Evolutionary conservation across 1,140 invertebrate species (phyloP).

Genomic region (Sesamia nonagrioides): DNA sequence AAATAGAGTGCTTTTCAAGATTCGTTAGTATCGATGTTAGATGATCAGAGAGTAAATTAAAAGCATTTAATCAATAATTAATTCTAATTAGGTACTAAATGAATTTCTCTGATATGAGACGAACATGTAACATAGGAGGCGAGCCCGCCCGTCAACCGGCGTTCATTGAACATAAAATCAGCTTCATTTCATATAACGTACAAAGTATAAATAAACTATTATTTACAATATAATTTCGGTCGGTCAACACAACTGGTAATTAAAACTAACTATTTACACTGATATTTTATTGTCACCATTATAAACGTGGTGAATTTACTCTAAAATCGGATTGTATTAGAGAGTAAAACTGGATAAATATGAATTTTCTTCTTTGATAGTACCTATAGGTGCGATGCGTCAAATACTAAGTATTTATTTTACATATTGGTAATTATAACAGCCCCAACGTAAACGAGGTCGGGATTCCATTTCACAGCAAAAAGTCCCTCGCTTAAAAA

Average conservation of each 20-base stretch:
- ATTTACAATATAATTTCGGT: conserved; percentile 61
- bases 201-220: conserved; percentile 69
- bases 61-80: conserved; percentile 40
- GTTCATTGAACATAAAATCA: conserved; percentile 34
- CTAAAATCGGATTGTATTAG: conserved; percentile 55
- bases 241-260: conserved; percentile 67
- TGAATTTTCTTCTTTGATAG: neutral
- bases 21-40: conserved; percentile 34
- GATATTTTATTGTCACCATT: conserved; percentile 86
- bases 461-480: conserved; percentile 56
- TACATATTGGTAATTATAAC: conserved; percentile 51
- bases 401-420: conserved; percentile 21
- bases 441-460: conserved; percentile 47
- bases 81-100: conserved; percentile 58
- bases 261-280: conserved; percentile 85
- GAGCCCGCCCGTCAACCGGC: conserved; percentile 4
- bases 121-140: conserved; percentile 35
- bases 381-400: neutral
- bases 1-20: conserved; percentile 34
- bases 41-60: conserved; percentile 42
- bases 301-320: conserved; percentile 78
- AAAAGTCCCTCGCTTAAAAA: conserved; percentile 1
- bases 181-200: conserved; percentile 54
- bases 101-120: conserved; percentile 74
- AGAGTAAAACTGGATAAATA: conserved; percentile 6